phyloP scores from a whole-genome alignment of 2,113 vertebrate genomes.

The Sialia sialis region DNA sequence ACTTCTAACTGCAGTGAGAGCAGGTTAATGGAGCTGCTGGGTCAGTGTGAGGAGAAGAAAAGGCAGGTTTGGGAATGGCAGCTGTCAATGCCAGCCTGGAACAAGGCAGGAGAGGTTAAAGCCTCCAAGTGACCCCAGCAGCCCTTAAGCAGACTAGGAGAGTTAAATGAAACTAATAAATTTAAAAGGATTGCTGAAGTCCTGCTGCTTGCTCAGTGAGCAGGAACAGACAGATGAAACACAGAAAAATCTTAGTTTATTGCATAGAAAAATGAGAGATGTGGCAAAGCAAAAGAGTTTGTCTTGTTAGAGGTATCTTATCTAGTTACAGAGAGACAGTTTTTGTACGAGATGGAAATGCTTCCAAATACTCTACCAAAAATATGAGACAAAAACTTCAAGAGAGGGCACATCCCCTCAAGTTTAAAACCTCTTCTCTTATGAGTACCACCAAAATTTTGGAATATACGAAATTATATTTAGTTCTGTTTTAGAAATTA shows the following conservation, averaged over 20 bases:
- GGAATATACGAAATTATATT: background rate
- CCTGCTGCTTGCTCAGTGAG: background rate
- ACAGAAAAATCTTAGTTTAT: background rate
- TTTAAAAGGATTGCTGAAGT: background rate
- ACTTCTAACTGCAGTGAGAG: background rate
- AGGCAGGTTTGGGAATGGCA: background rate
- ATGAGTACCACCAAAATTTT: background rate
- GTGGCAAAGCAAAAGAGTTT: background rate
- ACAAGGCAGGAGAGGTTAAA: background rate
- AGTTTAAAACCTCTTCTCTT: background rate
- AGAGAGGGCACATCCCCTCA: background rate
- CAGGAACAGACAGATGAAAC: background rate
- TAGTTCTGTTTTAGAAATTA: background rate
- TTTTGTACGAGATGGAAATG: background rate
- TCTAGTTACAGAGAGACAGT: fast-evolving
- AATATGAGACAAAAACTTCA: fast-evolving
- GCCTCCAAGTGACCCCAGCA: background rate
- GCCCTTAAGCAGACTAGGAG: background rate
- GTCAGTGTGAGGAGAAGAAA: background rate
- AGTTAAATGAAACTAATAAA: background rate
- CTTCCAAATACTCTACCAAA: background rate
- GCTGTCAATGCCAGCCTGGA: background rate
- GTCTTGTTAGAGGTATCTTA: background rate
- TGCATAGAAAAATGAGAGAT: background rate
- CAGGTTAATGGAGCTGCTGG: background rate